Evolutionary conservation across 2,888 invertebrate genomes (phyloP).

Genomic region (Tridacna crocea): DNA sequence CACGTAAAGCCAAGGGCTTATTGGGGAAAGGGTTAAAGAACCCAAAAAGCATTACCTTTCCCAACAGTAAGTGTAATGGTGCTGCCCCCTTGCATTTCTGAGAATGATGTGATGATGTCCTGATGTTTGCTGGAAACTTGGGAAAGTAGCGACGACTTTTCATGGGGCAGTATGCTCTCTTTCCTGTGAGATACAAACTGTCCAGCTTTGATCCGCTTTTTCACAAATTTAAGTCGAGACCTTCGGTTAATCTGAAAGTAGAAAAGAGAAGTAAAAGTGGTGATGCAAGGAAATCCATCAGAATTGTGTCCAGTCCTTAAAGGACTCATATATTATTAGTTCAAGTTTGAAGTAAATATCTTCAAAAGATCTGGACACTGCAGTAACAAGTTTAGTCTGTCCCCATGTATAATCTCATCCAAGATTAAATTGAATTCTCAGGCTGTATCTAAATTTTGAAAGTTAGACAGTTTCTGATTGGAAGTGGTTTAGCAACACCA

Average conservation of each 20-base stretch:
- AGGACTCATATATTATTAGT: too few relatives aligned
- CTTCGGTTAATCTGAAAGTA: slow-evolving; percentile 37
- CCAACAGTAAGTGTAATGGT: slow-evolving; percentile 70
- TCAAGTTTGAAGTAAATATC: too few relatives aligned
- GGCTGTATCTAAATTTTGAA: too few relatives aligned
- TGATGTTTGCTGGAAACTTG: slow-evolving; percentile 64
- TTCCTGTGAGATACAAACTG: slow-evolving; percentile 30
- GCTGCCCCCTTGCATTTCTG: slow-evolving; percentile 66
- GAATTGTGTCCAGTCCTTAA: too few relatives aligned
- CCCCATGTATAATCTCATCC: too few relatives aligned
- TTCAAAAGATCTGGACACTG: too few relatives aligned
- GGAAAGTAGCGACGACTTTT: slow-evolving; percentile 53
- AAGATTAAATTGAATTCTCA: too few relatives aligned
- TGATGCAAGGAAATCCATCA: background rate
- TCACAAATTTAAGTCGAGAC: slow-evolving; percentile 64
- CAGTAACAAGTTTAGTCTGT: too few relatives aligned
- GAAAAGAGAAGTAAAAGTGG: background rate
- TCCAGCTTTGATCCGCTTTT: slow-evolving; percentile 38
- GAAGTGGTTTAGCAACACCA: too few relatives aligned
- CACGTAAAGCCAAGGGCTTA: background rate
- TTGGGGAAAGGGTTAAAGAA: background rate
- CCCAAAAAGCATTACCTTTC: slow-evolving; percentile 56
- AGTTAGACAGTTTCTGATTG: too few relatives aligned
- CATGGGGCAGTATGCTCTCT: slow-evolving; percentile 41
- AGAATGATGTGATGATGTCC: slow-evolving; percentile 70